A percentile compares a stretch with the other conserved stretches of the same genome.
Conservation (phyloP, 2,888 invertebrate species). For the Diloba caeruleocephala region DNA sequence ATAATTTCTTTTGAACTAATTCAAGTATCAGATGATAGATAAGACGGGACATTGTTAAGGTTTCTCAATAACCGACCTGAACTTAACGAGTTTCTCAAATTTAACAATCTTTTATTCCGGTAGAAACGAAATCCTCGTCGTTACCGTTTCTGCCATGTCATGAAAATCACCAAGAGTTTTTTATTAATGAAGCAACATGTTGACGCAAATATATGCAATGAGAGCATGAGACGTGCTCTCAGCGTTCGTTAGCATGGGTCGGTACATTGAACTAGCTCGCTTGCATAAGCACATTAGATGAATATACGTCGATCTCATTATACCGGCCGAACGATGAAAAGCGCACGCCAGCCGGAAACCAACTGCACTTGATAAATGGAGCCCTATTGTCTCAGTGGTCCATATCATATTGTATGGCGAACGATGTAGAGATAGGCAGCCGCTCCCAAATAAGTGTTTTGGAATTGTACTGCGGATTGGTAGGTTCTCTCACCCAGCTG, state of each 20-base stretch:
- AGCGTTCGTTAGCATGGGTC: constrained; percentile 62
- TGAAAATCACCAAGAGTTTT: background rate
- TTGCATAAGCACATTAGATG: constrained; percentile 64
- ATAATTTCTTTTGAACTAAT: too few species aligned
- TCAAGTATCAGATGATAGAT: too few species aligned
- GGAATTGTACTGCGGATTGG: constrained; percentile 4
- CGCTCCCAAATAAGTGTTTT: constrained; percentile 21
- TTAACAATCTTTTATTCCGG: too few species aligned
- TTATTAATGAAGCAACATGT: constrained; percentile 8
- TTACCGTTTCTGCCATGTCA: too few species aligned
- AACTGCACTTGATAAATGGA: constrained; percentile 71
- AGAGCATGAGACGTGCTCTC: constrained; percentile 38
- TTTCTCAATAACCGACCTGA: too few species aligned
- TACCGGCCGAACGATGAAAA: constrained; percentile 72
- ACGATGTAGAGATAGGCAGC: constrained; percentile 42
- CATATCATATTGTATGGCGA: constrained; percentile 42
- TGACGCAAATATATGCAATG: constrained; percentile 27
- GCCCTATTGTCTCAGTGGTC: constrained; percentile 67
- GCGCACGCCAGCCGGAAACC: constrained; percentile 63
- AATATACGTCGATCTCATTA: constrained; percentile 76
- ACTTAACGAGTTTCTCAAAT: too few species aligned
- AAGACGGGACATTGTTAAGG: too few species aligned
- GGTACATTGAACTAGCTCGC: constrained; percentile 55
- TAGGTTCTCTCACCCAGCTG: too few species aligned
- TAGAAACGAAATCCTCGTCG: too few species aligned